phyloP scores from a whole-genome alignment of 35 echinoderm and acorn worm genomes.

The Patiria miniata region DNA sequence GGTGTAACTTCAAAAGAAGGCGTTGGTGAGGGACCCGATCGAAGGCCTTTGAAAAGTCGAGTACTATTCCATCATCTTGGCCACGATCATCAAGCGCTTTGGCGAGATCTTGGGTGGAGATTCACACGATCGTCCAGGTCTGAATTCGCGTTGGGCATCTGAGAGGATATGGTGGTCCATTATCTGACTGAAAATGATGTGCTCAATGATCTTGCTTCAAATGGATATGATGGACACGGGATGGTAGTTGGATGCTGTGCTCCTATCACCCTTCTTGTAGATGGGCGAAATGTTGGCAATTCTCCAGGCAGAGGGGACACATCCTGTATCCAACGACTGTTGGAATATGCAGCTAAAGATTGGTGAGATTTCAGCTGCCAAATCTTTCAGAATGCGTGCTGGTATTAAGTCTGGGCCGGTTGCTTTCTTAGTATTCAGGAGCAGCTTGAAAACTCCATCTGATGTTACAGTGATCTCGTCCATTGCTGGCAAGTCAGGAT shows the following conservation, averaged over 20 bases:
- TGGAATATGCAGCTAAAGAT: conserved; percentile 33
- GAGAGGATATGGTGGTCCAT: conserved; percentile 38
- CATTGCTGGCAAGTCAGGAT: not conserved
- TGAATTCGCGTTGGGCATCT: conserved; percentile 13
- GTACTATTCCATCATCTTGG: conserved; percentile 27
- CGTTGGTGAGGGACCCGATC: conserved; percentile 73
- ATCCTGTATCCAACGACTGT: conserved; percentile 32
- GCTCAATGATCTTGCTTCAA: conserved; percentile 20
- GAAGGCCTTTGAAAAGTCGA: conserved; percentile 56
- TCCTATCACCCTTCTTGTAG: conserved; percentile 10
- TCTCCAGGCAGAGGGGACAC: not conserved
- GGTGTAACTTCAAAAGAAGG: conserved; percentile 42
- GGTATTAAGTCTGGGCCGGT: conserved; percentile 18
- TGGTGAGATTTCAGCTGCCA: conserved; percentile 28
- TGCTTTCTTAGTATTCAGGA: conserved; percentile 30
- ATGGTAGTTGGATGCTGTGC: conserved; percentile 31
- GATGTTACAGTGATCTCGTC: not conserved
- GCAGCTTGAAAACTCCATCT: not conserved
- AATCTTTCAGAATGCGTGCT: conserved; percentile 33
- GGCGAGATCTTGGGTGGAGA: conserved; percentile 30
- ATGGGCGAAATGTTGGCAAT: not conserved
- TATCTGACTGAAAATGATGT: conserved; percentile 36
- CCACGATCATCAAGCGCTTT: conserved; percentile 14
- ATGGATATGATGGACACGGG: conserved; percentile 50
- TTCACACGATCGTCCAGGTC: conserved; percentile 37